These are phyloP conservation scores for Triplophysa siluroides DNA, from an alignment of 2,113 vertebrate genomes.

Conservation along the genomic window DNA sequence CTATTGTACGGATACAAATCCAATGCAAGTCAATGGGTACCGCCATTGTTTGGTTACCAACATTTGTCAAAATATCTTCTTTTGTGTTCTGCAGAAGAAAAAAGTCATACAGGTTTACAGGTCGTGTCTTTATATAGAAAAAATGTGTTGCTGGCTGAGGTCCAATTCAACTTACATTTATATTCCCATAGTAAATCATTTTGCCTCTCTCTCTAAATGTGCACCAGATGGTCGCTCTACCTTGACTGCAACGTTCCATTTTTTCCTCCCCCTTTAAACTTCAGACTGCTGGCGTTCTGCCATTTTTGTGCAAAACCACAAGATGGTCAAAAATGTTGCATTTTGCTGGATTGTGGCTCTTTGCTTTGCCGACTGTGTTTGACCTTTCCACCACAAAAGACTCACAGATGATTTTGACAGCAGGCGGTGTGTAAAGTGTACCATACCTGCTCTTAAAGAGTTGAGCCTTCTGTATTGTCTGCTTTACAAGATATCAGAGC, in stretches of 20 bases:
- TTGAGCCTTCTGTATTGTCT: slow-evolving; percentile 39
- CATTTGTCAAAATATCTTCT: too few species aligned
- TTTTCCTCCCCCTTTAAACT: slow-evolving; percentile 14
- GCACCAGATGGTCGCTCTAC: slow-evolving; percentile 34
- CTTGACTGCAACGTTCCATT: slow-evolving; percentile 23
- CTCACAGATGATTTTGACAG: slow-evolving; percentile 2
- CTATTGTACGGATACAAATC: too few species aligned
- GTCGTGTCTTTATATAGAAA: background rate
- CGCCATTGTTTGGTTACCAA: too few species aligned
- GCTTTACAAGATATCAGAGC: slow-evolving; percentile 59
- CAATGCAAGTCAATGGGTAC: too few species aligned
- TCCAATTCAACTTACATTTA: slow-evolving; percentile 18
- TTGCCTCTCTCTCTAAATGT: slow-evolving; percentile 23
- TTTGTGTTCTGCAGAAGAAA: background rate
- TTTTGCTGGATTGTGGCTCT: slow-evolving; percentile 2
- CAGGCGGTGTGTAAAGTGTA: slow-evolving; percentile 36
- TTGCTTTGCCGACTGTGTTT: background rate
- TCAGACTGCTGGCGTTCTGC: slow-evolving; percentile 28
- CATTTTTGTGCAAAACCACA: slow-evolving; percentile 17
- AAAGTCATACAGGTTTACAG: background rate
- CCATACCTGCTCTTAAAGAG: slow-evolving; percentile 46
- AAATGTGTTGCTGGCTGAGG: background rate
- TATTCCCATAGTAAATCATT: slow-evolving; percentile 25
- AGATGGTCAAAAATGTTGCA: slow-evolving; percentile 4
- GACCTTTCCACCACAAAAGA: slow-evolving; percentile 19